Evolutionary conservation across 92 coral and sea anemone species (phyloP).

Genomic region (Epizoanthus stellaris): DNA sequence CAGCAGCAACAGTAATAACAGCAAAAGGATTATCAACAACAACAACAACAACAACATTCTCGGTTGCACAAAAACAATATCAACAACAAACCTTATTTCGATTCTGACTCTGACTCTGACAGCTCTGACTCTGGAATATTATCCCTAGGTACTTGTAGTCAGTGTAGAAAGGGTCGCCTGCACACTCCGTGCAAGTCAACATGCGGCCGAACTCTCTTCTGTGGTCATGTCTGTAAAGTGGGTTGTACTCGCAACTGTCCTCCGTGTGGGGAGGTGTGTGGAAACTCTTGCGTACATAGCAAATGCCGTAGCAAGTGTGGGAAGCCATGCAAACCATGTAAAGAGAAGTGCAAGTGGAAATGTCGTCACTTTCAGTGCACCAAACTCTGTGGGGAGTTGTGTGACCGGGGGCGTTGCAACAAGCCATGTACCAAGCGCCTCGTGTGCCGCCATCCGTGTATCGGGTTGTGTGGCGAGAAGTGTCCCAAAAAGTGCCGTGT

Average conservation of each 20-base stretch:
- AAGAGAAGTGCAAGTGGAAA: constrained; percentile 78
- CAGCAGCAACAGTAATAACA: too few species aligned
- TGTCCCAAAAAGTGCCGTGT: constrained; percentile 93
- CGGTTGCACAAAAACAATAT: too few species aligned
- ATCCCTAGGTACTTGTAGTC: constrained; percentile 74
- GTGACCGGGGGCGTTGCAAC: constrained; percentile 84
- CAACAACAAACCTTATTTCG: too few species aligned
- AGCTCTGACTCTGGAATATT: too few species aligned
- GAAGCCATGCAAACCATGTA: constrained; percentile 80
- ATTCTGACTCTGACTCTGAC: too few species aligned
- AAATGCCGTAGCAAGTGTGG: constrained; percentile 83
- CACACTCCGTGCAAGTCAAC: constrained; percentile 71
- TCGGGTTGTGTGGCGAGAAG: constrained; percentile 94
- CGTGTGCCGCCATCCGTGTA: constrained; percentile 79
- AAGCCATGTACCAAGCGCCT: constrained; percentile 62
- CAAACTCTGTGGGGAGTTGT: constrained; percentile 78
- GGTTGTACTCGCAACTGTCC: constrained; percentile 94
- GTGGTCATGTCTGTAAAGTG: constrained; percentile 84
- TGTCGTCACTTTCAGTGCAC: constrained; percentile 74
- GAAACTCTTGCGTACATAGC: constrained; percentile 87
- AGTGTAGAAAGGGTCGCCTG: constrained; percentile 81
- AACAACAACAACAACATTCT: too few species aligned
- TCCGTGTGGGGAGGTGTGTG: constrained; percentile 77
- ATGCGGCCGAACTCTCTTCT: constrained; percentile 84
- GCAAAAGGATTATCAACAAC: too few species aligned